Evolutionary conservation across 2,888 invertebrate genomes (phyloP).

Genomic region (Drosophila vallismaia): DNA sequence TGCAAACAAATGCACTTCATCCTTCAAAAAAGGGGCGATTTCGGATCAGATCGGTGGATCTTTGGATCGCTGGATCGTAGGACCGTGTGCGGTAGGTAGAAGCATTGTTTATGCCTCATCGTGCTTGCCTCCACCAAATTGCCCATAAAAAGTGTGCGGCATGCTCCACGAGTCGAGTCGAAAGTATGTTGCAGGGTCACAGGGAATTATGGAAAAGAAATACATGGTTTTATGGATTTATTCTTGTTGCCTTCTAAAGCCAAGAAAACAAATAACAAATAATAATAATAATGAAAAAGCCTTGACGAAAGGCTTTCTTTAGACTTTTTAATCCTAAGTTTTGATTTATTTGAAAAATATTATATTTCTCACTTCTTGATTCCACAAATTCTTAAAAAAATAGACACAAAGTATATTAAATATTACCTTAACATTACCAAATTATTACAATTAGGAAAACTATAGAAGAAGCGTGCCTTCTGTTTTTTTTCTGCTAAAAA

Average conservation of each 20-base stretch:
- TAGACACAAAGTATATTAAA: not conserved
- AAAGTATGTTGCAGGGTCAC: slow-evolving; percentile 1
- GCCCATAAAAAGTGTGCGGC: slow-evolving; percentile 42
- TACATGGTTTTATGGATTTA: not conserved
- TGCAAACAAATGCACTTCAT: slow-evolving; percentile 58
- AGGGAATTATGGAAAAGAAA: not conserved
- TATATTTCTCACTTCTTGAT: too few relatives aligned
- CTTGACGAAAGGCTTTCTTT: too few relatives aligned
- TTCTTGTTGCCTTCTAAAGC: not conserved
- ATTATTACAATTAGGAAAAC: not conserved
- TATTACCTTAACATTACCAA: too few relatives aligned
- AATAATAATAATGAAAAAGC: too few relatives aligned
- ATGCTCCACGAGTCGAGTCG: slow-evolving; percentile 5
- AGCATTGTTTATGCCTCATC: slow-evolving; percentile 32
- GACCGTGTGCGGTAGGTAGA: slow-evolving; percentile 31
- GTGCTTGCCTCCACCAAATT: slow-evolving; percentile 16
- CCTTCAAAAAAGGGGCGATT: not conserved
- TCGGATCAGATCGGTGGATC: too few relatives aligned
- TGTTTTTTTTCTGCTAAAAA: not conserved
- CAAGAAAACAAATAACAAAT: too few relatives aligned
- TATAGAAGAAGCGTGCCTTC: not conserved
- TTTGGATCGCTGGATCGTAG: not conserved
- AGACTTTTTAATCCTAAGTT: too few relatives aligned
- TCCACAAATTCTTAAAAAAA: not conserved
- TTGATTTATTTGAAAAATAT: too few relatives aligned